These are phyloP conservation scores for Anisognathus igniventris DNA, from an alignment of 2,797 vertebrate genomes.

Conservation along the genomic window DNA sequence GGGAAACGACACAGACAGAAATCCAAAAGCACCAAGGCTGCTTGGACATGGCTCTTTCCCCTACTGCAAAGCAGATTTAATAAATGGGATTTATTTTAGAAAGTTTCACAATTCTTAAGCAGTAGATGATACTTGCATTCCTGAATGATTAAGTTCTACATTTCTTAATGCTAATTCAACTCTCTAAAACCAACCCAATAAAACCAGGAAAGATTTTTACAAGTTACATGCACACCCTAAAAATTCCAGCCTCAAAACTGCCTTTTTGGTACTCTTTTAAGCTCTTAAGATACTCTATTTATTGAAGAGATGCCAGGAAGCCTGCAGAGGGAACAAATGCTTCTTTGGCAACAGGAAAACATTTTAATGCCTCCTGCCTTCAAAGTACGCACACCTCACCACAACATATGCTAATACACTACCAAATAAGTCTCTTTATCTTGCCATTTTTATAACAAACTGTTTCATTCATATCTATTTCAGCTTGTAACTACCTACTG, in stretches of 20 bases:
- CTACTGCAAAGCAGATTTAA: constrained; percentile 56
- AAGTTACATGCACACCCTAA: background rate
- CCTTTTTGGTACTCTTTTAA: constrained; percentile 41
- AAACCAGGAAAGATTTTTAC: constrained; percentile 36
- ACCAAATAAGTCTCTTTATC: constrained; percentile 51
- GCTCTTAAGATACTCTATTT: constrained; percentile 37
- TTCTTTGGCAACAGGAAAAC: constrained; percentile 59
- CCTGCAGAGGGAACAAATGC: constrained; percentile 44
- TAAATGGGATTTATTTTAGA: constrained; percentile 60
- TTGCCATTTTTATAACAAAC: constrained; percentile 51
- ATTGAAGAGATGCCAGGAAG: constrained; percentile 52
- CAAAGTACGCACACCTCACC: constrained; percentile 45
- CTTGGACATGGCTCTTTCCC: constrained; percentile 25
- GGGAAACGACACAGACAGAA: constrained; percentile 24
- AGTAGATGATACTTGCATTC: constrained; percentile 60
- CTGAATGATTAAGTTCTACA: constrained; percentile 47
- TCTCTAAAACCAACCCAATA: constrained; percentile 34
- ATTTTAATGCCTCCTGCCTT: constrained; percentile 46
- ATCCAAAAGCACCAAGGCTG: constrained; percentile 2
- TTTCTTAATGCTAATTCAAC: constrained; percentile 68
- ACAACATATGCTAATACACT: constrained; percentile 23
- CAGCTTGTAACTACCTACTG: background rate
- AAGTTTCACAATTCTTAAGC: constrained; percentile 67
- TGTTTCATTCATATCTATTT: constrained; percentile 46
- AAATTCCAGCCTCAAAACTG: constrained; percentile 23